Base-by-base conservation (phyloP, 2,797 vertebrate species). In the Intellagama lesueurii region DNA sequence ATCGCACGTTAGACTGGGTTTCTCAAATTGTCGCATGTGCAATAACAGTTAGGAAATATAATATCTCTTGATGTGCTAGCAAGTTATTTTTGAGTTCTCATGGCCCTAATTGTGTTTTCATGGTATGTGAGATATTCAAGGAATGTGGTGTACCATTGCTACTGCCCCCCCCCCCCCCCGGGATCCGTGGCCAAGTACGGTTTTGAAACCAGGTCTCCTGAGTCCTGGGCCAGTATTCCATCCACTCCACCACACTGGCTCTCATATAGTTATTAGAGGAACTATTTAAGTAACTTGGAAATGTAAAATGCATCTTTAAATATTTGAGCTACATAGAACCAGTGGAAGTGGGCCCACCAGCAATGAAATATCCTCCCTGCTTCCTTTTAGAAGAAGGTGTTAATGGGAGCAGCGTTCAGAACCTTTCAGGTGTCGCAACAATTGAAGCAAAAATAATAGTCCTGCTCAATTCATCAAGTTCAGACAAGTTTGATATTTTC, bases 381-480 rank as follows among this genome's bases (percentile, higher is more conserved):
- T 90, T 83, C 90, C 40, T 40, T 5, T 5, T 69, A 66, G 35
- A 30, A 77, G 60, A 75, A 66, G 28, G 76, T 89, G 72, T 49
- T 92, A 91, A 88, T 60, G 47, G 78, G 83, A 83, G 22, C 68
- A 81, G 75, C 78, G 77, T 82, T 68, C 87, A 32, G 14, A 84
- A 60, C 1, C 22, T 92, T 94, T 86, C 40, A 86, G 83, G 47
- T 30, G 86, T 4, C 2, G 52, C 84, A 44, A 69, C 70, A 84
- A 64, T 64, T 92, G 85, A 93, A 92, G 72, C 90, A 78, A 94
- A 94, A 92, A 30, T 70, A 81, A 86, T 87, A 91, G 40, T 83
- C 77, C 44, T 90, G 80, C 81, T 93, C 91, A 85, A 89, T 94
- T 92, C 87, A 64, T 81, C 90, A 89, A 92, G 92, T 82, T 93